Conservation (phyloP, 2,113 vertebrate genomes). For the Varanus salvator region DNA sequence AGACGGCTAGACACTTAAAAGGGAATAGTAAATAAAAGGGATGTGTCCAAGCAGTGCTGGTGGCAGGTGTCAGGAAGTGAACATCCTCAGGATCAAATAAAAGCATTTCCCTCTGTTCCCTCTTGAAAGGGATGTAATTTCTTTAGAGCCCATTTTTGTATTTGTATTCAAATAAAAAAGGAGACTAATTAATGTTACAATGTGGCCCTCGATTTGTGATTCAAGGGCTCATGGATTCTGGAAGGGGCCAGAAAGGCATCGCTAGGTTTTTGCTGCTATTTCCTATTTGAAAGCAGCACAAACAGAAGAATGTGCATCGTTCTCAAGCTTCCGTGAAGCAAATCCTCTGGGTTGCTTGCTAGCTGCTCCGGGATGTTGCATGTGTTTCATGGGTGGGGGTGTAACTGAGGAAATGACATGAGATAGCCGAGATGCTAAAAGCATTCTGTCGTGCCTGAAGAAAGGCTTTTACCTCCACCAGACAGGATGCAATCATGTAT, state of each 20-base stretch:
- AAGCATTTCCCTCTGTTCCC: constrained; percentile 76
- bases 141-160: constrained; percentile 45
- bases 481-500: constrained; percentile 8
- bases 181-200: constrained; percentile 55
- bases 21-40: constrained; percentile 85
- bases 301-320: constrained; percentile 25
- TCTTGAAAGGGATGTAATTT: constrained; percentile 74
- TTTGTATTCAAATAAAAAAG: constrained; percentile 70
- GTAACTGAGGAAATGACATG: constrained; percentile 36
- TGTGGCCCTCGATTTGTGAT: constrained; percentile 39
- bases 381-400: neutral
- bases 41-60: constrained; percentile 80
- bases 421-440: constrained; percentile 19
- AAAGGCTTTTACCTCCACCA: constrained; percentile 26
- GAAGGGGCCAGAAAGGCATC: no score
- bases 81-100: constrained; percentile 81
- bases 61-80: constrained; percentile 79
- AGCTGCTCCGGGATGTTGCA: constrained; percentile 32
- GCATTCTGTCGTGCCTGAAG: neutral
- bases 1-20: constrained; percentile 82
- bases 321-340: neutral
- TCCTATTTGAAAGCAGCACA: constrained; percentile 22
- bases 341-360: constrained; percentile 6
- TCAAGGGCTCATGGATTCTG: neutral
- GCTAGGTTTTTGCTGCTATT: neutral